A percentile compares a stretch with the other conserved stretches of the same genome.
These are phyloP conservation scores for Ophioninae sp. DNA, from an alignment of 2,888 invertebrate genomes.

Conservation along the genomic window DNA sequence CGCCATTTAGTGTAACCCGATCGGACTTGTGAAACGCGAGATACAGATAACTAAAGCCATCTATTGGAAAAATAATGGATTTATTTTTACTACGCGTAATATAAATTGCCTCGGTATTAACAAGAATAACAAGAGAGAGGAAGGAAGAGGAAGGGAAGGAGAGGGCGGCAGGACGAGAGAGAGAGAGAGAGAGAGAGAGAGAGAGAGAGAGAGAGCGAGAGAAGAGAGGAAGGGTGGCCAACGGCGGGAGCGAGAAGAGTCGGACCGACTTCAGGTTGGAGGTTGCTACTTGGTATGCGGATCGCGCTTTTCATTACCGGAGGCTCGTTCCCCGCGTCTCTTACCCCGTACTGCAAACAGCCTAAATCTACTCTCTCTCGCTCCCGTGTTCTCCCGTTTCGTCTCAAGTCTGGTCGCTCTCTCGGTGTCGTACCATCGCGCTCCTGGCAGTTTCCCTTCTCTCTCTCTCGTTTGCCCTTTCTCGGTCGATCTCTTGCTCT, in stretches of 20 bases:
- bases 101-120: too few relatives aligned
- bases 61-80: too few relatives aligned
- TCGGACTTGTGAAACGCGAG: too few relatives aligned
- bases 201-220: constrained; percentile 19
- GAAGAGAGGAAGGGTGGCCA: constrained; percentile 30
- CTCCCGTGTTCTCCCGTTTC: constrained; percentile 63
- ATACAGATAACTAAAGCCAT: too few relatives aligned
- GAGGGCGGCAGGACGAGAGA: constrained; percentile 20
- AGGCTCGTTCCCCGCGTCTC: constrained; percentile 78
- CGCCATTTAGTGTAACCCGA: too few relatives aligned
- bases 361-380: constrained; percentile 79
- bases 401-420: constrained; percentile 65
- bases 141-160: constrained; percentile 9
- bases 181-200: constrained; percentile 12
- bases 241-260: constrained; percentile 24
- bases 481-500: constrained; percentile 58
- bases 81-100: too few relatives aligned
- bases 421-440: constrained; percentile 52
- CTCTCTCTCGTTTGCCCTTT: constrained; percentile 61
- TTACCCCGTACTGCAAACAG: constrained; percentile 78
- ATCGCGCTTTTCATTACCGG: constrained; percentile 85
- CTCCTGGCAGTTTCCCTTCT: constrained; percentile 34
- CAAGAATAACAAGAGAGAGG: too few relatives aligned
- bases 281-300: constrained; percentile 84
- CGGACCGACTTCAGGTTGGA: constrained; percentile 67